Evolutionary conservation across 2,888 invertebrate genomes (phyloP), one percentile per base, ranked within the genome.

Genomic region (Scaptomyza polygonia): DNA sequence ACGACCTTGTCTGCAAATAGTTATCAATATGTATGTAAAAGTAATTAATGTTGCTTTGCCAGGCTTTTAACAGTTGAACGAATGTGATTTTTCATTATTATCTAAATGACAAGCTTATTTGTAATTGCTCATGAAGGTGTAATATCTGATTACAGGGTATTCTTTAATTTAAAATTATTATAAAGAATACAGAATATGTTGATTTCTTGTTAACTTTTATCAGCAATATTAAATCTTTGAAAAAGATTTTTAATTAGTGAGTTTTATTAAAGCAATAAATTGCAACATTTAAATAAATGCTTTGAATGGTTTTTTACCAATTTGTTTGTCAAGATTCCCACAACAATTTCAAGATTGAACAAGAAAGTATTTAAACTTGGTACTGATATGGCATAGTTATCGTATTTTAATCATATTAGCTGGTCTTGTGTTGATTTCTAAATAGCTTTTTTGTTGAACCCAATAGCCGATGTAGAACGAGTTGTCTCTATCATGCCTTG

Each of bases 401-500:
- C 43, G 40, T 9, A 54, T 32, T 56, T 45, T 51, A 59, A 54
- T 65, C 66, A 55, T 54, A 58, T 63, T 54, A 63, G 12, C 27
- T 47, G 8, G 30, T 4, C 14, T 8, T 29, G 29, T 32, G 49
- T 12, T 5, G 7, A 43, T n/a, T 29, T 7, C 5, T 43, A 40
- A 36, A 40, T 55, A 51, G 5, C 0, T 36, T 30, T 48, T 21
- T 21, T 18, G 29, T 25, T 21, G 16, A 55, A 5, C 8, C 12
- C 14, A 30, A 30, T 1, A 30, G 3, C 12, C 3, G 11, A 11
- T 1, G 2, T 30, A 16, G 14, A 40, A 44, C 9, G 14, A 11
- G 16, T 12, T 3, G n/a, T 18, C 18, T 68, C 64, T 59, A 74
- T 64, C 69, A 42, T 49, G 0, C 44, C 29, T 3, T 74, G 75